phyloP scores from a whole-genome alignment of 2,888 invertebrate species.

The Formica aserva region DNA sequence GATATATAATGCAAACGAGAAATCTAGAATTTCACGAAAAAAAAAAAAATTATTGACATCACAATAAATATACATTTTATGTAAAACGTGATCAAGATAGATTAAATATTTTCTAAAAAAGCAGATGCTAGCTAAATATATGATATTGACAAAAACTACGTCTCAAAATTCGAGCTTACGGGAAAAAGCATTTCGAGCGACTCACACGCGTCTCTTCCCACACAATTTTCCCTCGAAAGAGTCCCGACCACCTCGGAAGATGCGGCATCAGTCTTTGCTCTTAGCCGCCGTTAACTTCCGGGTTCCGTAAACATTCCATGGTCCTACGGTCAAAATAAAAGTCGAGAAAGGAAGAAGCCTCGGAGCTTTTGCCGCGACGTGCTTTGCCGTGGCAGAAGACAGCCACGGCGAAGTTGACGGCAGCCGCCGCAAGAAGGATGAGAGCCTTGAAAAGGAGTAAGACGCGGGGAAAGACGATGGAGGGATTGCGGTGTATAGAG shows the following conservation, averaged over 20 bases:
- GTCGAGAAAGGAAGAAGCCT: slow-evolving; percentile 48
- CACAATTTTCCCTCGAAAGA: slow-evolving; percentile 25
- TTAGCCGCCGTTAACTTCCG: slow-evolving; percentile 64
- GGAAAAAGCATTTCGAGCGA: slow-evolving; percentile 40
- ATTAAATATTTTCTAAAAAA: background rate
- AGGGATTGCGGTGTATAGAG: slow-evolving; percentile 65
- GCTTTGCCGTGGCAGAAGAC: slow-evolving; percentile 37
- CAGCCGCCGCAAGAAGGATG: slow-evolving; percentile 51
- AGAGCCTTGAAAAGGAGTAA: slow-evolving; percentile 51
- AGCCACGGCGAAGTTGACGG: slow-evolving; percentile 43
- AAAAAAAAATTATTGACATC: background rate
- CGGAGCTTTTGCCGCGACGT: slow-evolving; percentile 55
- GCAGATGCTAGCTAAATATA: background rate
- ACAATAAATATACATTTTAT: background rate
- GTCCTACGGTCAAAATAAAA: slow-evolving; percentile 58
- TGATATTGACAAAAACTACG: background rate
- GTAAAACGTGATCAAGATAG: background rate
- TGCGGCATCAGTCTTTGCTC: slow-evolving; percentile 53
- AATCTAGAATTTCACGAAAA: background rate
- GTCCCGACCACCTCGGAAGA: slow-evolving; percentile 32
- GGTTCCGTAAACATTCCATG: slow-evolving; percentile 68
- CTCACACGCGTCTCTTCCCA: slow-evolving; percentile 49
- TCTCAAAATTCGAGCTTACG: background rate
- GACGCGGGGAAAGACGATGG: slow-evolving; percentile 41
- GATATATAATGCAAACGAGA: too few relatives aligned